Base-by-base conservation (phyloP, 2,113 vertebrate species). In the Hyaena hyaena region DNA sequence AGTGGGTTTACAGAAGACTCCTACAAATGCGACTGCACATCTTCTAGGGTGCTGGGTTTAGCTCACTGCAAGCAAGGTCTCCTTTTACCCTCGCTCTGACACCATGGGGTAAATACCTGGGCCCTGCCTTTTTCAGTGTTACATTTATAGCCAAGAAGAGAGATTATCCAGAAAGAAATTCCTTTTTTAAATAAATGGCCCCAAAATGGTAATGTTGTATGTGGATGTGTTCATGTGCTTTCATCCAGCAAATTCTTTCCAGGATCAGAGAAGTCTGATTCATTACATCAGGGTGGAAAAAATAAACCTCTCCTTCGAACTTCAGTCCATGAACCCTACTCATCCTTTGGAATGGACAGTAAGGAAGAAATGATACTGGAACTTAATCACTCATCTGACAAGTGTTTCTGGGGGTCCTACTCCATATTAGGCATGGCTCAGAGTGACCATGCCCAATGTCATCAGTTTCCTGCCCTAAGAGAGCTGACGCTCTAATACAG, bases 211-310 rank as follows among this genome's bases (percentile, higher is more conserved):
- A 84, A 43, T 58, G 19, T 10, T 35, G 17, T 33, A 10, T 8
- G 4, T 74, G 19, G 53, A 11, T 82, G 8, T 45, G 19, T 24
- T 53, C 66, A 48, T 31, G 39, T 4, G 66, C 10, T 88, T n/a
- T 96, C 16, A 28, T 16, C 69, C n/a, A 63, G 45, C 83, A 83
- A 50, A 93, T 81, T 73, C 48, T 45, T 92, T 86, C 31, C 43
- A 94, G 81, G 53, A 26, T 82, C 90, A 93, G 66, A 91, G 74
- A 96, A 71, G 11, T 45, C 4, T n/a, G n/a, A 89, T 84, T 86
- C 58, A 24, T 63, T 86, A 55, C 19, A 73, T 94, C 74, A 83
- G 55, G 58, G 53, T 5, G 12, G 19, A 24, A 69, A 43, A 79
- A 53, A 71, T 43, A 33, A 79, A 21, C 15, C 1, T 9, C 35